Evolutionary conservation across 2,113 vertebrate species (phyloP), one percentile per base, ranked within the genome.

Genomic region (Marmota flaviventris): DNA sequence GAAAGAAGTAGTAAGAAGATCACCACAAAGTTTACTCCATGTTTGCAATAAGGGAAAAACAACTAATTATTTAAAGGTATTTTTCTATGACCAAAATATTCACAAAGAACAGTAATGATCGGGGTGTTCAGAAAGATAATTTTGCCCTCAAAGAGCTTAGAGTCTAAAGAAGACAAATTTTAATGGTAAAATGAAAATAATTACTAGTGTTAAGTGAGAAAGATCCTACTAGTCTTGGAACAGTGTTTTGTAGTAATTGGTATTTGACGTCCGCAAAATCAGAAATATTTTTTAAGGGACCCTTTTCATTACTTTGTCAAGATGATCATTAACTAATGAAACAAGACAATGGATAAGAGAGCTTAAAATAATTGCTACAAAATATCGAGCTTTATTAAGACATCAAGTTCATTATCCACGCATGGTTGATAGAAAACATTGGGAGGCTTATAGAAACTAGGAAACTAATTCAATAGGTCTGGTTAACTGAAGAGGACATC

Each of bases 241-340:
- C 72, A 69, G n/a, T 34, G 16, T 83, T 88, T 70, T 56, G 16
- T 29, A 29, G 48, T 72, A 86, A 93, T 20, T 92, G n/a, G 7
- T 67, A 5, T 90, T 86, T 86, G 65, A 67, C n/a, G 86, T 79
- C 58, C 16, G 25, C 29, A 65, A n/a, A 48, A 82, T 79, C 34
- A 32, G 16, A 97, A 75, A 81, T 51, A 37, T 87, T 67, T 96
- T 95, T 87, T 65, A 90, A 94, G 93, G 61, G 56, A 77, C 18
- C 12, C 39, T 69, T 96, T 93, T 82, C 81, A 69, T 95, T 79
- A 93, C 48, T 95, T 92, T 96, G 84, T 85, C 89, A 89, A 89
- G 45, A 69, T 16, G 10, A 77, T 84, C 51, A 56, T 70, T 92
- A 89, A 81, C 42, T 84, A 91, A 95, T 87, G 42, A 95, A 95